Conservation (phyloP, 2,113 vertebrate species). For the Calcarius ornatus region DNA sequence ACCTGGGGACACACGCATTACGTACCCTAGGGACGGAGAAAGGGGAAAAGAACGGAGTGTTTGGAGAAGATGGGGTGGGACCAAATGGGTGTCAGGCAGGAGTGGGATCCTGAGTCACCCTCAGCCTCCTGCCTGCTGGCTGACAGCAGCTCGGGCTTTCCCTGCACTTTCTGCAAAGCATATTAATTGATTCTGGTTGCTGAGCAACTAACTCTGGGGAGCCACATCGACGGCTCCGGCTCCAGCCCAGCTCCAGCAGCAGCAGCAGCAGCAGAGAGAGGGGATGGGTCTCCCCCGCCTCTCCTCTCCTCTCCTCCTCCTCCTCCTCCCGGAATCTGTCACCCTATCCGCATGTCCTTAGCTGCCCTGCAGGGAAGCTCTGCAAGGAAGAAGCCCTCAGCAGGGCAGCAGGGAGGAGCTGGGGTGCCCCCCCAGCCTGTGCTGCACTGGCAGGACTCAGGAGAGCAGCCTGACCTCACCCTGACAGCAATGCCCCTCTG, state of each 20-base stretch:
- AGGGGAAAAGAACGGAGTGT: neutral
- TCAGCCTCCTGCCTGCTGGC: conserved; percentile 31
- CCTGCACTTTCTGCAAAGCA: conserved; percentile 78
- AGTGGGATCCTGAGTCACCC: conserved; percentile 34
- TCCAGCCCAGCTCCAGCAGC: conserved; percentile 13
- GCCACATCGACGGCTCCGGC: conserved; percentile 60
- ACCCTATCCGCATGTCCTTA: neutral
- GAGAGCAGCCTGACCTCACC: neutral
- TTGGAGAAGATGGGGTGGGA: neutral
- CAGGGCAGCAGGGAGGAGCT: neutral
- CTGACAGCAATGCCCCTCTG: neutral
- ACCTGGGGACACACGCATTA: neutral
- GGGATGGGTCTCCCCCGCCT: neutral
- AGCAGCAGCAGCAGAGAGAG: neutral
- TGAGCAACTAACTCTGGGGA: conserved; percentile 87
- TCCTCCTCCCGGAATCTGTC: neutral
- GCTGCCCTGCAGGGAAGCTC: neutral
- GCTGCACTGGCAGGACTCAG: fast-evolving
- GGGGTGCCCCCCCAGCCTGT: neutral
- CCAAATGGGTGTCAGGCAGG: neutral
- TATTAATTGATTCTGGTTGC: conserved; percentile 89
- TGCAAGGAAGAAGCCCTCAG: neutral
- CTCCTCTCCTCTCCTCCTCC: neutral
- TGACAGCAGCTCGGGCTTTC: conserved; percentile 67
- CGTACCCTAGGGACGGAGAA: neutral